Conservation (phyloP, 2,113 vertebrate genomes). For the Megatriorchis doriae region DNA sequence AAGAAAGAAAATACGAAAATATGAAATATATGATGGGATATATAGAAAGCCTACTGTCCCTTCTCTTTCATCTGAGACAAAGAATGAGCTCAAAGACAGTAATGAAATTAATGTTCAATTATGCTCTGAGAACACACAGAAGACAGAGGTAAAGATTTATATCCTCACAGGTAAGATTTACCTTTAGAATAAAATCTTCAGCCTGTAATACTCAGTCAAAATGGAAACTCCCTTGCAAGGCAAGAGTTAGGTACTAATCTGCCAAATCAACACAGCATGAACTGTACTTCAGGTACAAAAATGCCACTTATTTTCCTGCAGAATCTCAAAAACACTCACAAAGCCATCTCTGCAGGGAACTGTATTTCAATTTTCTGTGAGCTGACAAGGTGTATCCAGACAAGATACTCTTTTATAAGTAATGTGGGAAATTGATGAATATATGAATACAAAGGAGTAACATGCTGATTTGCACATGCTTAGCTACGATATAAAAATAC, state of each 20-base stretch:
- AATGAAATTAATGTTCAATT: neutral
- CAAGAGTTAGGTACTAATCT: neutral
- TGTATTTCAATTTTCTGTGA: neutral
- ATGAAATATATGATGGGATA: neutral
- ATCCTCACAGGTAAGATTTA: neutral
- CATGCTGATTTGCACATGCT: neutral
- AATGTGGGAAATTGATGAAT: neutral
- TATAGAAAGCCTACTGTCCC: neutral
- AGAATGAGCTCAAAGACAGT: neutral
- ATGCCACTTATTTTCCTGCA: neutral
- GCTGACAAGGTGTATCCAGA: neutral
- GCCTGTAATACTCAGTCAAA: neutral
- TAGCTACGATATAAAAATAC: neutral
- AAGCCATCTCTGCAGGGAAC: neutral
- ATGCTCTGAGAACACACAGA: neutral
- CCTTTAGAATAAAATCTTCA: neutral
- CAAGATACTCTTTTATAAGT: neutral
- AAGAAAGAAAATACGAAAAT: neutral
- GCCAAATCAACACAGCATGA: neutral
- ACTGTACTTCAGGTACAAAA: neutral
- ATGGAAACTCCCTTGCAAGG: neutral
- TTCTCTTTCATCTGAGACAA: neutral
- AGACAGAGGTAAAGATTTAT: neutral
- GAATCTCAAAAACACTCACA: constrained; percentile 3
- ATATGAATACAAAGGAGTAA: neutral